Evolutionary conservation across 1,140 invertebrate species (phyloP).

Genomic region (Drosophila paulistorum): DNA sequence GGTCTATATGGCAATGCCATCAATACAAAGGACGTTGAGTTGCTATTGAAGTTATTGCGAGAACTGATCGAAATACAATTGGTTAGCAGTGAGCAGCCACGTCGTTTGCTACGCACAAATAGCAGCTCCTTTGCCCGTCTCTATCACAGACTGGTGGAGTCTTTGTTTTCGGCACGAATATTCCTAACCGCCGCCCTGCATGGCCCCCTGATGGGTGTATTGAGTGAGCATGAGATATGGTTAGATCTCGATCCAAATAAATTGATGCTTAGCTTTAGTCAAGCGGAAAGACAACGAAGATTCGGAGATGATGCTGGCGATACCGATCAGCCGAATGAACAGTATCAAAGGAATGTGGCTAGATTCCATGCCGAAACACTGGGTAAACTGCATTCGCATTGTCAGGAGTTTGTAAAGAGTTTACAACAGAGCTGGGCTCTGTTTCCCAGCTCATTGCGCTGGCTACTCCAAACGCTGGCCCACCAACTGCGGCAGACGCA

Average conservation of each 20-base stretch:
- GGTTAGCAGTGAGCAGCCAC: slow-evolving; percentile 91
- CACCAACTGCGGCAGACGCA: slow-evolving; percentile 87
- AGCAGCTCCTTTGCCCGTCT: slow-evolving; percentile 95
- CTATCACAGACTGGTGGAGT: slow-evolving; percentile 95
- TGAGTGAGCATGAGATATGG: slow-evolving; percentile 96
- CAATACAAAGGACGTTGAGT: slow-evolving; percentile 91
- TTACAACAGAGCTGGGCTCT: slow-evolving; percentile 94
- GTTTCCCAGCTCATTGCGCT: slow-evolving; percentile 93
- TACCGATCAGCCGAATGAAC: slow-evolving; percentile 79
- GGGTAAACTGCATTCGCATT: slow-evolving; percentile 90
- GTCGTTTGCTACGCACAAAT: slow-evolving; percentile 91
- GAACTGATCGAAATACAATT: slow-evolving; percentile 94
- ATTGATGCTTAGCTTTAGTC: slow-evolving; percentile 85
- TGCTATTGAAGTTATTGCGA: slow-evolving; percentile 90
- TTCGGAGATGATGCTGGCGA: slow-evolving; percentile 88
- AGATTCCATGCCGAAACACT: slow-evolving; percentile 91
- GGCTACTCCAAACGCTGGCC: slow-evolving; percentile 91
- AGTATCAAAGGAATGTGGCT: slow-evolving; percentile 89
- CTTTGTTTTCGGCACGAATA: slow-evolving; percentile 94
- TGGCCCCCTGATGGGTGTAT: slow-evolving; percentile 94
- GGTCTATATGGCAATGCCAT: slow-evolving; percentile 93
- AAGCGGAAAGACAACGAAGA: slow-evolving; percentile 83
- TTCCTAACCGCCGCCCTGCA: slow-evolving; percentile 97
- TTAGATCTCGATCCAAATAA: slow-evolving; percentile 96
- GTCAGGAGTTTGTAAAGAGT: slow-evolving; percentile 92